Evolutionary conservation across 2,113 vertebrate species (phyloP).

Genomic region (Thalassoma bifasciatum): DNA sequence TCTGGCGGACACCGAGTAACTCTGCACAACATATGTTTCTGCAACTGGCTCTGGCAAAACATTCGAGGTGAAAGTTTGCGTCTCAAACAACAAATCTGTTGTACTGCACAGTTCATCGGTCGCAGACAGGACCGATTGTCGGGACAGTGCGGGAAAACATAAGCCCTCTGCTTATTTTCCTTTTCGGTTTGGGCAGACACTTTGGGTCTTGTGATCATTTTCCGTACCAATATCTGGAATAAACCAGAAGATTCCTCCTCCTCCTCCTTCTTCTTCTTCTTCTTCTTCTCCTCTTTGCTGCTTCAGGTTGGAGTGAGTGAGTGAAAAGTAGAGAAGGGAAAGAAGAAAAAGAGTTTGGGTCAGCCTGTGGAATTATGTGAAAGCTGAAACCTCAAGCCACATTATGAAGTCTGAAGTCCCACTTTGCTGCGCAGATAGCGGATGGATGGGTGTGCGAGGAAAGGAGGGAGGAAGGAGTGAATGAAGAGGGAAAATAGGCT

Average conservation of each 20-base stretch:
- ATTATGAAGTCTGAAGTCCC: slow-evolving; percentile 72
- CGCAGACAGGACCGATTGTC: slow-evolving; percentile 49
- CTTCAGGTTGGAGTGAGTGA: slow-evolving; percentile 46
- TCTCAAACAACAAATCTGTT: slow-evolving; percentile 58
- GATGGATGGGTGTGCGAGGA: slow-evolving; percentile 34
- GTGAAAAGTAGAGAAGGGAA: slow-evolving; percentile 23
- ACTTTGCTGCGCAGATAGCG: slow-evolving; percentile 74
- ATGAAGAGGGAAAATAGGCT: slow-evolving; percentile 47
- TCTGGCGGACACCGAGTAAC: slow-evolving; percentile 6
- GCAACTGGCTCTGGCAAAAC: slow-evolving; percentile 13
- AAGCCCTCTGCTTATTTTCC: slow-evolving; percentile 65
- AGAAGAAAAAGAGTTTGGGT: slow-evolving; percentile 48
- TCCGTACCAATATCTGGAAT: slow-evolving; percentile 59
- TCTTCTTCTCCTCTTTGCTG: background rate
- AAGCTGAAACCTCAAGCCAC: slow-evolving; percentile 84
- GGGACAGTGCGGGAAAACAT: slow-evolving; percentile 60
- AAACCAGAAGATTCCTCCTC: slow-evolving; percentile 20
- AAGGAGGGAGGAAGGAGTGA: slow-evolving; percentile 12
- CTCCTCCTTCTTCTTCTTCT: no score
- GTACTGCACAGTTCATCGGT: slow-evolving; percentile 38
- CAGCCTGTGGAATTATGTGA: slow-evolving; percentile 79
- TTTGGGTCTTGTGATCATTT: slow-evolving; percentile 68
- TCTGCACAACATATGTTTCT: slow-evolving; percentile 30
- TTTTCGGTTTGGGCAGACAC: slow-evolving; percentile 51
- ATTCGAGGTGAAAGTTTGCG: slow-evolving; percentile 27